A percentile compares a stretch with the other conserved stretches of the same genome.
Evolutionary conservation across 2,113 vertebrate genomes (phyloP).

Genomic region (Andinoacara biseriatus): DNA sequence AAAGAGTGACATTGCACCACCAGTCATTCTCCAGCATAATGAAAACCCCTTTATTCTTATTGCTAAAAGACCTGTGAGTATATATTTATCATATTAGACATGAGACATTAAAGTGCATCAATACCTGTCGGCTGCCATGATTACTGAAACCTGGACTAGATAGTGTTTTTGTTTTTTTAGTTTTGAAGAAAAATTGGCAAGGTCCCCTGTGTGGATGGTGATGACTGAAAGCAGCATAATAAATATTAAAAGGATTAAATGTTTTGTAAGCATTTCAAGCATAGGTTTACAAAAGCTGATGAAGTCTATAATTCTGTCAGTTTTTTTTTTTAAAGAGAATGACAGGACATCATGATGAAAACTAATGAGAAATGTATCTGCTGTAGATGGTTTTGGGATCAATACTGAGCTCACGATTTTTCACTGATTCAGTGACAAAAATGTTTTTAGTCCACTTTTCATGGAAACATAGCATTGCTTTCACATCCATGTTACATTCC

Average conservation of each 20-base stretch:
- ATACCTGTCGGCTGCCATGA: conserved; percentile 17
- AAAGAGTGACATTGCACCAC: conserved; percentile 56
- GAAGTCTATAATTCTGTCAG: no score
- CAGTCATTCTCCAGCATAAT: conserved; percentile 14
- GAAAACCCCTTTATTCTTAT: conserved; percentile 22
- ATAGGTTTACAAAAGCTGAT: conserved; percentile 22
- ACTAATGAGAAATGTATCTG: no score
- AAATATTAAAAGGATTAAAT: conserved; percentile 53
- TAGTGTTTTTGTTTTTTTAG: conserved; percentile 9
- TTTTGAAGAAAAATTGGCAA: not conserved
- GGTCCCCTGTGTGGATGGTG: not conserved
- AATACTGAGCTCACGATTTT: no score
- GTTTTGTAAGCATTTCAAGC: conserved; percentile 31
- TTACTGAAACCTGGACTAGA: conserved; percentile 25
- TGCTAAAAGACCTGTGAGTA: conserved; percentile 22
- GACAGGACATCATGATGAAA: no score
- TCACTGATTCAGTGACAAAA: no score
- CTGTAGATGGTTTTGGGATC: no score
- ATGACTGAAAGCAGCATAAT: conserved; percentile 37
- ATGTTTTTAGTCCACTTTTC: no score
- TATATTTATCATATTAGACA: conserved; percentile 2
- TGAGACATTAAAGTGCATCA: conserved; percentile 37
- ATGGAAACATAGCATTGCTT: no score
- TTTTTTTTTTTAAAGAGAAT: no score
- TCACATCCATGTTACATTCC: no score